Conservation (phyloP, 2,113 vertebrate species). For the Onychostoma macrolepis region DNA sequence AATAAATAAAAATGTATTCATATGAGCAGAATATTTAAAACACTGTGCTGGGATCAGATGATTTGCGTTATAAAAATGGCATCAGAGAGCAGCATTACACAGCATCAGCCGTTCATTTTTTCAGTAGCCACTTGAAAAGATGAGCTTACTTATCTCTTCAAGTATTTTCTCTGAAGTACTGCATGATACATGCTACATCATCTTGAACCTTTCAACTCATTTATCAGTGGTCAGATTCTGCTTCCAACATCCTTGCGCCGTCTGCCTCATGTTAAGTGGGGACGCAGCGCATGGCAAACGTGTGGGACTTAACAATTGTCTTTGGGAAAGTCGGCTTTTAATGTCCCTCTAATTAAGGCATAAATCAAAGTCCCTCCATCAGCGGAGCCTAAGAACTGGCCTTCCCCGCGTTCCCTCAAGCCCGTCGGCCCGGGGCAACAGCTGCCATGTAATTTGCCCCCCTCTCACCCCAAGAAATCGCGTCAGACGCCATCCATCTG, state of each 20-base stretch:
- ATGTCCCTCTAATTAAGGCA: constrained; percentile 77
- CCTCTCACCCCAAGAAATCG: constrained; percentile 76
- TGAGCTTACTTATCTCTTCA: not conserved
- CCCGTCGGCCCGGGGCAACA: constrained; percentile 69
- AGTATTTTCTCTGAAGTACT: not conserved
- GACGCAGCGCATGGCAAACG: constrained; percentile 59
- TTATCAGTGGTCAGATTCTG: constrained; percentile 59
- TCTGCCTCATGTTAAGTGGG: constrained; percentile 57
- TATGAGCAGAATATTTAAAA: not conserved
- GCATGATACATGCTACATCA: not conserved
- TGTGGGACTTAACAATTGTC: constrained; percentile 67
- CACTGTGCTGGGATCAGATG: not conserved
- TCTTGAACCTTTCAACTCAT: constrained; percentile 28
- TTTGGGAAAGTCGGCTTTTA: constrained; percentile 71
- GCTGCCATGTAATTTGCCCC: constrained; percentile 74
- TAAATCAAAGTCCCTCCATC: constrained; percentile 77
- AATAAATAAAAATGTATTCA: not conserved
- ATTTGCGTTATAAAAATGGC: not conserved
- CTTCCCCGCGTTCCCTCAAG: constrained; percentile 45
- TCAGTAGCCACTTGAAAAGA: not conserved
- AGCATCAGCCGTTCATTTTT: not conserved
- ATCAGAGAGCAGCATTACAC: not conserved
- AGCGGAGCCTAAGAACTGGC: constrained; percentile 69
- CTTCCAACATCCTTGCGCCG: constrained; percentile 56
- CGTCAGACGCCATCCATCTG: constrained; percentile 82